Conservation (phyloP, 2,888 invertebrate genomes). For the Ichneumoninae sp. region DNA sequence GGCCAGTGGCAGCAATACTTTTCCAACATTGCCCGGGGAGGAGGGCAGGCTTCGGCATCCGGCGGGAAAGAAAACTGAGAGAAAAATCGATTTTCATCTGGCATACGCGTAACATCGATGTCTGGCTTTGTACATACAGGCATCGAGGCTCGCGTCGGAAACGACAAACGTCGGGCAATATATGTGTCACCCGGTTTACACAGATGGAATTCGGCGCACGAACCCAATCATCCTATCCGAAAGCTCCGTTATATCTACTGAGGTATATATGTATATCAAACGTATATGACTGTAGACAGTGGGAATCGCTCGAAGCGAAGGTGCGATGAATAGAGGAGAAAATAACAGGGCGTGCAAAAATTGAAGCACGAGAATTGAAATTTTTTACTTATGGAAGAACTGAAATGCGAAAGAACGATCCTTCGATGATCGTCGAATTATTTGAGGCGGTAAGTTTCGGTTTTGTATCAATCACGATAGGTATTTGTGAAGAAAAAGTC, state of each 20-base stretch:
- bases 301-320: background rate
- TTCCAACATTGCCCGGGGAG: background rate
- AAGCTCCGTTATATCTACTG: background rate
- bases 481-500: no score
- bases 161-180: conserved; percentile 24
- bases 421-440: no score
- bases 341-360: background rate
- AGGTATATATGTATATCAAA: background rate
- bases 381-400: background rate
- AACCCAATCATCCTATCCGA: conserved; percentile 5
- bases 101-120: background rate
- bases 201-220: conserved; percentile 26
- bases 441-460: no score
- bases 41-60: background rate
- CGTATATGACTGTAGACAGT: conserved; percentile 1
- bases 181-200: conserved; percentile 23
- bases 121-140: background rate
- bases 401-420: no score
- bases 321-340: background rate
- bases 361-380: background rate
- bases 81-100: conserved; percentile 26
- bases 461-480: no score
- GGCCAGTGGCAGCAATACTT: conserved; percentile 6
- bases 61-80: background rate
- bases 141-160: background rate